Evolutionary conservation across 1,140 invertebrate species (phyloP), one percentile per base, ranked within the genome.

Genomic region (Samia ricini): DNA sequence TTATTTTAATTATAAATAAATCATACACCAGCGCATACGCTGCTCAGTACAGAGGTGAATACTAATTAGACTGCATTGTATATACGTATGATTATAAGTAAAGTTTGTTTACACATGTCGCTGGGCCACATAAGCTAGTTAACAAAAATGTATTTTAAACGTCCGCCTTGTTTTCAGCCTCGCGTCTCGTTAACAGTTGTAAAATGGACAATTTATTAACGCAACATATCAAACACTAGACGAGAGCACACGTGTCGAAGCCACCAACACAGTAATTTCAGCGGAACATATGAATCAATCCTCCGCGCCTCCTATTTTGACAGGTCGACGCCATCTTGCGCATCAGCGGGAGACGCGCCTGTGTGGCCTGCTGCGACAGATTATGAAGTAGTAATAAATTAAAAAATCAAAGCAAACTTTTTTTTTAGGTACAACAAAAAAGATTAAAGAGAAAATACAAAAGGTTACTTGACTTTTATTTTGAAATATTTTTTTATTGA

Each of bases 341-440:
- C 57, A 58, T 55, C 58, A 66, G 59, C 60, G 56, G 67, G 64
- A 50, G 69, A 50, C 29, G 55, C 50, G n/a, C 58, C 51, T 73
- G 73, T 76, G 73, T 76, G 73, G 73, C 69, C 73, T 55, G 52
- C 73, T 55, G 52, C 21, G 24, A 55, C 22, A 55, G 21, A 23
- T 23, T 42, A 42, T 12, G n/a, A n/a, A n/a, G n/a, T n/a, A 4
- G 33, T 12, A 42, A 42, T 42, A 42, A 42, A 42, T 42, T 42
- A 42, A 42, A 42, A 42, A 42, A 42, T 42, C 33, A 15, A 42
- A 42, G 4, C 33, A 42, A 42, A 42, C 33, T 42, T 42, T 36
- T 42, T 42, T 42, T n/a, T n/a, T n/a, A n/a, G n/a, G n/a, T n/a
- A 42, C 33, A 15, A 15, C 33, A 42, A 42, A 42, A 42, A 42